These are phyloP conservation scores for Drosophila parthenogenetica DNA, from an alignment of 2,888 invertebrate species.

Conservation along the genomic window DNA sequence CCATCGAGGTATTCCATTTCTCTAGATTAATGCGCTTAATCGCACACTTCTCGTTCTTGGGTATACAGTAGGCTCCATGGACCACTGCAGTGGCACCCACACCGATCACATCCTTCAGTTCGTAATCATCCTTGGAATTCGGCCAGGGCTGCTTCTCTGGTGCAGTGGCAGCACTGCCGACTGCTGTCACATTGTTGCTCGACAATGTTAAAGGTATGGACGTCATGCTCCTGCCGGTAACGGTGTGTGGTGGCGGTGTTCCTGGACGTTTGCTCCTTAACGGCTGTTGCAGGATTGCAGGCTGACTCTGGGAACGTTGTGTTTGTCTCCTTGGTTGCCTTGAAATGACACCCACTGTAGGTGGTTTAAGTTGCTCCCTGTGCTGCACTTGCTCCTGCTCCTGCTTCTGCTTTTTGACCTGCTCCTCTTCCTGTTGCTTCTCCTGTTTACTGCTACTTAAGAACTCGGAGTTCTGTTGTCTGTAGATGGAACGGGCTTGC, in stretches of 20 bases:
- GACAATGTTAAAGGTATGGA: constrained; percentile 69
- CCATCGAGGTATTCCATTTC: constrained; percentile 99
- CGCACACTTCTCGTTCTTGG: constrained; percentile 97
- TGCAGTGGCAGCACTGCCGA: constrained; percentile 85
- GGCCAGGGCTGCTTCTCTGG: constrained; percentile 90
- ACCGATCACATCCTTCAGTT: constrained; percentile 96
- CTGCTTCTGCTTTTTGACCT: constrained; percentile 4
- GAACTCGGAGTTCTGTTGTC: constrained; percentile 63
- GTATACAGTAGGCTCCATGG: constrained; percentile 95
- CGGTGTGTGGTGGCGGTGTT: constrained; percentile 70
- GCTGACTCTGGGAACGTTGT: constrained; percentile 57
- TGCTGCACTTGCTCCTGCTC: background rate
- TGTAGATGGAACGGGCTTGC: constrained; percentile 36
- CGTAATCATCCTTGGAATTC: constrained; percentile 96
- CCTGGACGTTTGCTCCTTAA: constrained; percentile 37
- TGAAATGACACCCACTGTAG: constrained; percentile 31
- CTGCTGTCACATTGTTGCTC: constrained; percentile 83
- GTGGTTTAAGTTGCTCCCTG: background rate
- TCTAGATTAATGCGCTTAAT: constrained; percentile 99
- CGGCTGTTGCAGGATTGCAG: constrained; percentile 54
- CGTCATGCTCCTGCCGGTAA: constrained; percentile 63
- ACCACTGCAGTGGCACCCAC: constrained; percentile 98
- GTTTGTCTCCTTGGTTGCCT: constrained; percentile 55
- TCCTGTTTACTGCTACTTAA: constrained; percentile 23
- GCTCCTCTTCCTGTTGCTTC: background rate